Conservation (phyloP, 2,888 invertebrate species). For the Sialis lutaria region DNA sequence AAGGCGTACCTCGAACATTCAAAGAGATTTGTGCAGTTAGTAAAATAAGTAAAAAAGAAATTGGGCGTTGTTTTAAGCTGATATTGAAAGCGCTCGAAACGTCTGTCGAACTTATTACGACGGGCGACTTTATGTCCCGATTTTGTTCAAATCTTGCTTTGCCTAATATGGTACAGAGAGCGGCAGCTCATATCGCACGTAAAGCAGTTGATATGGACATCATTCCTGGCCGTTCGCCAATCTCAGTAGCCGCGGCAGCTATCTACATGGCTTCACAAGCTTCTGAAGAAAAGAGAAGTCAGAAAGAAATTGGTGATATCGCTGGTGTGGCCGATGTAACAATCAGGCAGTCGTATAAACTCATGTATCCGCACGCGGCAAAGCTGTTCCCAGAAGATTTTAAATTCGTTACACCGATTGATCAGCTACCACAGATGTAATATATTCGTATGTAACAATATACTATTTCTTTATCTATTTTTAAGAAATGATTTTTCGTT, state of each 20-base stretch:
- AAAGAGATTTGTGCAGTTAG: conserved; percentile 99
- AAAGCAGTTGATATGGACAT: conserved; percentile 95
- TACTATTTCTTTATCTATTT: too few species aligned
- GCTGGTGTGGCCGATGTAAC: conserved; percentile 98
- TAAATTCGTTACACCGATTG: conserved; percentile 86
- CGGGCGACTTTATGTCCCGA: conserved; percentile 97
- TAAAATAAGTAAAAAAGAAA: conserved; percentile 97
- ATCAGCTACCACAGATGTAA: conserved; percentile 77
- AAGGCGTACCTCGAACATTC: conserved; percentile 96
- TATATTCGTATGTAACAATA: background rate
- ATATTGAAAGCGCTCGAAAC: conserved; percentile 93
- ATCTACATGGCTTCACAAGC: conserved; percentile 99
- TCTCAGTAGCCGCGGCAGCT: conserved; percentile 97
- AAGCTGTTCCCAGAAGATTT: conserved; percentile 94
- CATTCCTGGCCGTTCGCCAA: conserved; percentile 94
- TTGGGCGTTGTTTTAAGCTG: conserved; percentile 93
- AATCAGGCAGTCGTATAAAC: conserved; percentile 90
- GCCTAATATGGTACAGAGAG: conserved; percentile 76
- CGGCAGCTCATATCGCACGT: conserved; percentile 91
- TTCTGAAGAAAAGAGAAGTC: conserved; percentile 81
- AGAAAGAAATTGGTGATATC: conserved; percentile 96
- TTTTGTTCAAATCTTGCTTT: conserved; percentile 93
- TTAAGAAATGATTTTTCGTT: background rate
- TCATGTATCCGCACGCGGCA: conserved; percentile 87
- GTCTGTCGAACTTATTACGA: conserved; percentile 92